These are phyloP conservation scores for Mechanitis messenoides DNA, from an alignment of 2,888 invertebrate species.

Conservation along the genomic window DNA sequence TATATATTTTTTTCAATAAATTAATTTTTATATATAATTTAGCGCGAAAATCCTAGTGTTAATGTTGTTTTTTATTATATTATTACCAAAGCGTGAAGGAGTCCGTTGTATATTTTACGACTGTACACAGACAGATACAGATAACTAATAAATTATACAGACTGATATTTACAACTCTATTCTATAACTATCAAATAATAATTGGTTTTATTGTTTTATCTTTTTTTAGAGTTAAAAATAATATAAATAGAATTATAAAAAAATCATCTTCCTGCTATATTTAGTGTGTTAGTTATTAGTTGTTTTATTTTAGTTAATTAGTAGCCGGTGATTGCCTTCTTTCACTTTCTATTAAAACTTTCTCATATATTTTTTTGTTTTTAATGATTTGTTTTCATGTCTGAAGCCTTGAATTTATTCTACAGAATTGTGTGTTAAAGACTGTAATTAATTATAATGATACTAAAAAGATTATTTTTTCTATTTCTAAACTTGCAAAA, in stretches of 20 bases:
- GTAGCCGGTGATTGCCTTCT: constrained; percentile 28
- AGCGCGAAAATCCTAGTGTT: too few species aligned
- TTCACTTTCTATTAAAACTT: constrained; percentile 27
- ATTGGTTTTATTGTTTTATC: constrained; percentile 10
- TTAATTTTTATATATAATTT: too few species aligned
- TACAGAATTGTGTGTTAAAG: too few species aligned
- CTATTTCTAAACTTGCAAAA: too few species aligned
- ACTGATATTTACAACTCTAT: constrained; percentile 22
- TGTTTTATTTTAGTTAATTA: constrained; percentile 32
- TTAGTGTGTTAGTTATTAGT: constrained; percentile 56
- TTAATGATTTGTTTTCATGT: constrained; percentile 20
- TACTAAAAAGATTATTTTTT: too few species aligned
- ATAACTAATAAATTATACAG: constrained; percentile 25
- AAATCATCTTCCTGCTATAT: constrained; percentile 47
- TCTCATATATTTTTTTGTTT: constrained; percentile 26
- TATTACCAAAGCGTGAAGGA: constrained; percentile 43
- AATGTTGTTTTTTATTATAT: not conserved
- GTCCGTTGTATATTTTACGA: constrained; percentile 30
- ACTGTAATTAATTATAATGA: too few species aligned
- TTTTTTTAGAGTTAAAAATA: not conserved
- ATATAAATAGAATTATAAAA: too few species aligned
- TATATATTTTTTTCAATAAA: too few species aligned
- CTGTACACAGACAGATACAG: constrained; percentile 19
- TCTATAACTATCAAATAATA: constrained; percentile 13
- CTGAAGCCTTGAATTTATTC: constrained; percentile 1